Conservation (phyloP, 2,113 vertebrate genomes). For the Atlantisia rogersi region DNA sequence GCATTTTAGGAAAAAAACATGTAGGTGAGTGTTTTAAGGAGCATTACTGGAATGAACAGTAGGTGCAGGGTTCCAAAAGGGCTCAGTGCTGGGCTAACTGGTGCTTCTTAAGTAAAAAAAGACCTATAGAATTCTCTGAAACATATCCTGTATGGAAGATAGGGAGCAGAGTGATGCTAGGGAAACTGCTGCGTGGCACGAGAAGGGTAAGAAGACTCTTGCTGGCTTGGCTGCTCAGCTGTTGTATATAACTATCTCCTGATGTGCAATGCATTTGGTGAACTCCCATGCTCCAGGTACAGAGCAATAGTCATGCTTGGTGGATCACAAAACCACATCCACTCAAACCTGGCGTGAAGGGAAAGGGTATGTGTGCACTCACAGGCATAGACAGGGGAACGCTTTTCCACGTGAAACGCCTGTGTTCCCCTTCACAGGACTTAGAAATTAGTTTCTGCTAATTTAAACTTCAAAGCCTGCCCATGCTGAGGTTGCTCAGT, state of each 20-base stretch:
- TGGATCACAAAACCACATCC: not conserved
- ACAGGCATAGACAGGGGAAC: not conserved
- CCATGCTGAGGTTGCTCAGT: not conserved
- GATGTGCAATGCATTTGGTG: fast-evolving
- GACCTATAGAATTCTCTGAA: not conserved
- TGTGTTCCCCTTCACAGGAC: not conserved
- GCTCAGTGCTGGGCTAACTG: not conserved
- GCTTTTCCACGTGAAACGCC: not conserved
- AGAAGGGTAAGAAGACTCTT: not conserved
- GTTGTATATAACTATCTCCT: conserved; percentile 2
- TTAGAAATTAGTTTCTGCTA: not conserved
- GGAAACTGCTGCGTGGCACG: fast-evolving
- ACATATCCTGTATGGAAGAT: not conserved
- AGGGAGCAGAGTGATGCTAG: not conserved
- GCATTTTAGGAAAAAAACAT: not conserved
- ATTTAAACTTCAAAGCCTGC: not conserved
- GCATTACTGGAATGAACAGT: not conserved
- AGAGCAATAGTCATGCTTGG: not conserved
- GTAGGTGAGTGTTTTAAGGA: not conserved
- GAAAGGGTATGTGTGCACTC: not conserved
- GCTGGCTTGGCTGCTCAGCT: not conserved
- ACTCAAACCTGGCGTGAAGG: not conserved
- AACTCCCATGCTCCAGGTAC: not conserved
- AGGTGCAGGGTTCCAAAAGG: not conserved
- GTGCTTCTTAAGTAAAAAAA: not conserved